Evolutionary conservation across 2,888 invertebrate species (phyloP), one percentile per base, ranked within the genome.

Genomic region (Neoitamus cyanurus): DNA sequence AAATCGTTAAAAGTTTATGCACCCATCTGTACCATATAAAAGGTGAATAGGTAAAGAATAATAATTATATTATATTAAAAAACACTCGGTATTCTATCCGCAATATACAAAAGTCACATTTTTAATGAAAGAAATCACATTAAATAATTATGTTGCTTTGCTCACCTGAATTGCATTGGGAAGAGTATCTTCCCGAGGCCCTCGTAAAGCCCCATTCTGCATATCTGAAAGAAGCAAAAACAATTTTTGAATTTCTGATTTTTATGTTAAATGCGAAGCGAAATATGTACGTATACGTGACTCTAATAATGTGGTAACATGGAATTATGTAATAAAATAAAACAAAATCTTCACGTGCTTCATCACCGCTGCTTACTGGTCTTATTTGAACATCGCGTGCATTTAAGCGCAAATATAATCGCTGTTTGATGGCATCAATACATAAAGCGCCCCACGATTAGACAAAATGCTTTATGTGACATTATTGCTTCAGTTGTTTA

Each of bases 151-250:
- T 34, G 6, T 25, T 5, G 1, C 1, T 68, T 11, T 15, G 87
- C 88, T 84, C 85, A 90, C 90, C 89, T 88, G 88, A 85, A 88
- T 89, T 87, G 90, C 88, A 86, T 89, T 90, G 83, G 90, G 90
- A 88, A 90, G 88, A 85, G 88, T 86, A 87, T 90, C 90, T 87
- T 90, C 90, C 88, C 89, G 88, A 37, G 89, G 87, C 85, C 88
- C 88, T 86, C 88, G 89, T 85, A 87, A 88, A 87, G 89, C 88
- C 88, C 90, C 90, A 90, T 90, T 87, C 89, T 90, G 90, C 90
- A 90, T 90, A 88, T 88, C 90, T 89, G 89, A 82, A 85, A 83
- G 34, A 73, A 58, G 1, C 7, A 75, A 72, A 42, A 15, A 46
- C 15, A 3, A 25, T 11, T 46, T 28, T 77, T 25, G 13, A 58